Conservation (phyloP, 2,888 invertebrate species). For the Digitonthophagus gazella region DNA sequence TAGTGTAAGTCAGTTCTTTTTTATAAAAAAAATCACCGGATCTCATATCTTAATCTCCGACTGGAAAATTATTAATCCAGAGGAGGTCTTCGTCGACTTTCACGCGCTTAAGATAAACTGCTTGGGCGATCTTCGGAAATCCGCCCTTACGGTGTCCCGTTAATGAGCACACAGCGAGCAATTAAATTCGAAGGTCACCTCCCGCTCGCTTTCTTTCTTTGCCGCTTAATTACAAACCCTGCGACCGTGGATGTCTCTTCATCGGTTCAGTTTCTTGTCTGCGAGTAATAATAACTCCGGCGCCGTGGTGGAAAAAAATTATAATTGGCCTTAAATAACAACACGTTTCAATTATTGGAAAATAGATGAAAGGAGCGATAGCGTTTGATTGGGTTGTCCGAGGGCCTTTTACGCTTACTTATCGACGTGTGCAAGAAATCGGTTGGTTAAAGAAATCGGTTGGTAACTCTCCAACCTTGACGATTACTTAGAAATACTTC, state of each 20-base stretch:
- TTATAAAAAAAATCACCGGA: not conserved
- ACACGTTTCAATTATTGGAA: slow-evolving; percentile 13
- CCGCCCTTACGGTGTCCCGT: not conserved
- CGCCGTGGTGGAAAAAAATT: slow-evolving; percentile 7
- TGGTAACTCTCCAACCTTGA: too few relatives aligned
- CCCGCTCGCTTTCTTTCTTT: not conserved
- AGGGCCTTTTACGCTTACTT: not conserved
- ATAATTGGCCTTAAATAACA: slow-evolving; percentile 12
- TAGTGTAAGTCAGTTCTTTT: not conserved
- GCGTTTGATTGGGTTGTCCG: not conserved
- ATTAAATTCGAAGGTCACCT: not conserved
- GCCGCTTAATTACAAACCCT: not conserved
- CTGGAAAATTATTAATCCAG: not conserved
- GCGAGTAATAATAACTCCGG: slow-evolving; percentile 1
- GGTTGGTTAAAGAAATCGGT: too few relatives aligned
- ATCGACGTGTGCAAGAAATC: not conserved
- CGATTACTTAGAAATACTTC: too few relatives aligned
- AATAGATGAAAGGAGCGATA: slow-evolving; percentile 7
- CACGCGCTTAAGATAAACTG: not conserved
- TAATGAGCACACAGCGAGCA: not conserved
- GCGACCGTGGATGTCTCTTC: not conserved
- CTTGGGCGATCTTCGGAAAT: not conserved
- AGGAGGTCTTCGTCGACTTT: not conserved
- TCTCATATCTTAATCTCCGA: not conserved
- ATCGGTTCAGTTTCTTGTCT: not conserved